A percentile compares a stretch with the other conserved stretches of the same genome.
Conservation (phyloP, 2,888 invertebrate species). For the Hyppa rectilinea region DNA sequence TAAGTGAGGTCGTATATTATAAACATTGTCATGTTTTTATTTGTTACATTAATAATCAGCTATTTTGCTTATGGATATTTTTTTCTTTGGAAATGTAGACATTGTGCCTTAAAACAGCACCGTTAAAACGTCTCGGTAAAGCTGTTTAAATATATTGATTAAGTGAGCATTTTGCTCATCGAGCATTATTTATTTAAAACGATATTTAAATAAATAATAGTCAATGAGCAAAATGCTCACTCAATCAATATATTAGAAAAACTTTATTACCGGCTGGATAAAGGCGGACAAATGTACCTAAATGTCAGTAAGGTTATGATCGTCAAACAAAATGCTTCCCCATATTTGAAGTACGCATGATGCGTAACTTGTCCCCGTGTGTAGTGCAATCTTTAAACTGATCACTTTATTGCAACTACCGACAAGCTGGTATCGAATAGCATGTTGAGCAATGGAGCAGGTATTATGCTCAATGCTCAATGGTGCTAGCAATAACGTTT, state of each 20-base stretch:
- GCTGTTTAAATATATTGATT: not conserved
- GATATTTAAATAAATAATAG: too few relatives aligned
- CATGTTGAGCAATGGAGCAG: slow-evolving; percentile 41
- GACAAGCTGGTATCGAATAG: slow-evolving; percentile 45
- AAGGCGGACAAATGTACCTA: too few relatives aligned
- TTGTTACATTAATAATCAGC: too few relatives aligned
- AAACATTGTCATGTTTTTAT: too few relatives aligned
- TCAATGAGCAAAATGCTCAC: not conserved
- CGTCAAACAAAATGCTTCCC: not conserved
- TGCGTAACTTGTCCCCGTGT: slow-evolving; percentile 10
- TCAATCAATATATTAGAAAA: not conserved
- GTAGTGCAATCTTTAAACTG: slow-evolving; percentile 30
- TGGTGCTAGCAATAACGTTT: slow-evolving; percentile 32
- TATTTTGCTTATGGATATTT: too few relatives aligned
- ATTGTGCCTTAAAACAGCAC: too few relatives aligned
- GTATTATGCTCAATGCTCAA: slow-evolving; percentile 31
- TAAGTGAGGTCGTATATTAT: too few relatives aligned
- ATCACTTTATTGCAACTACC: slow-evolving; percentile 47
- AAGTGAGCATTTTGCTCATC: not conserved
- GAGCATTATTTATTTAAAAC: too few relatives aligned
- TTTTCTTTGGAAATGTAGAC: too few relatives aligned
- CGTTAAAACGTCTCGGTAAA: too few relatives aligned
- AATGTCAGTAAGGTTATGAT: too few relatives aligned
- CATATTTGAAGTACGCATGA: not conserved
- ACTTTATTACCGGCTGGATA: too few relatives aligned